Evolutionary conservation across 2,888 invertebrate genomes (phyloP), one percentile per base, ranked within the genome.

Genomic region (Epicampocera succincta): DNA sequence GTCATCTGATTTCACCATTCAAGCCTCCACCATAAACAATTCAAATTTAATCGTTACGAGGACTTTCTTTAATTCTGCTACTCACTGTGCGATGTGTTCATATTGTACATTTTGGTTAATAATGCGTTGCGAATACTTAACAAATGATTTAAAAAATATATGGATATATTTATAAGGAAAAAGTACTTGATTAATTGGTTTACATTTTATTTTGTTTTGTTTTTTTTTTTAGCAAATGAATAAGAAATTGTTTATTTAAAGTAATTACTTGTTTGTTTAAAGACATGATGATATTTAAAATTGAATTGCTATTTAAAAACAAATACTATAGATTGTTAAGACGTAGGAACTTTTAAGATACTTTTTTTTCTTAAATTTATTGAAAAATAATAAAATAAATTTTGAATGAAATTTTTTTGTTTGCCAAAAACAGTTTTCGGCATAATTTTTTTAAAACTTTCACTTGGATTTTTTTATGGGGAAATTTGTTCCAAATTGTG

Each of bases 191-290:
- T 33, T 50, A 46, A 42, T 71, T 56, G 21, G 8, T 50, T 48
- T n/a, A 38, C 38, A 21, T 11, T 38, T n/a, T n/a, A n/a, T n/a
- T n/a, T n/a, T n/a, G n/a, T n/a, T n/a, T 6, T 19, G 29, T 33
- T 44, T 17, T 38, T 38, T 3, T 25, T 42, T 44, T 48, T 25
- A 42, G 19, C 17, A 68, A 40, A 44, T 40, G 12, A 56, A 33
- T 38, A 56, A 69, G 3, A 54, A n/a, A 33, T 46, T 2, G n/a
- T 15, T 61, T 48, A 52, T 61, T 50, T 17, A 48, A 29, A 58
- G 33, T 65, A 52, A 52, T 76, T 81, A 81, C 80, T 68, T 76
- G 68, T 73, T 76, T 81, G 63, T 61, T 72, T 29, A 72, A 68
- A 68, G 76, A 76, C 80, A 81, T 81, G 46, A 50, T 72, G 54